phyloP scores from a whole-genome alignment of 2,797 vertebrate genomes.

The Xiphorhynchus erythropygius region DNA sequence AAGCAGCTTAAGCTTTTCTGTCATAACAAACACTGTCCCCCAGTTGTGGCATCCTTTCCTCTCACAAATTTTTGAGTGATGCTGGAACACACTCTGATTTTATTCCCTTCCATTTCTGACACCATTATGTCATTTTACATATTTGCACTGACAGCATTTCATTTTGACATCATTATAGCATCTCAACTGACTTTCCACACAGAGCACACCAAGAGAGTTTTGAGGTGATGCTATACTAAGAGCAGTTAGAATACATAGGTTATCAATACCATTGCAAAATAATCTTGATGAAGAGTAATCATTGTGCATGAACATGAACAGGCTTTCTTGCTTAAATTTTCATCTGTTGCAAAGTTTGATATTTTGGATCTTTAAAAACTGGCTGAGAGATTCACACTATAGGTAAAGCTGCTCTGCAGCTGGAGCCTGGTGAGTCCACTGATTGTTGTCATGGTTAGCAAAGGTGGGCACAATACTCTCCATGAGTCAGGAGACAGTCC shows the following conservation, averaged over 20 bases:
- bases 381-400: neutral
- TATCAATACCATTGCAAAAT: neutral
- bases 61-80: slow-evolving; percentile 68
- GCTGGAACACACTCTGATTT: slow-evolving; percentile 69
- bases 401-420: neutral
- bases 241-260: slow-evolving; percentile 37
- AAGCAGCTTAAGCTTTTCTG: slow-evolving; percentile 67
- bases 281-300: neutral
- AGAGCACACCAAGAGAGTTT: slow-evolving; percentile 20
- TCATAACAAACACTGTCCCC: slow-evolving; percentile 75
- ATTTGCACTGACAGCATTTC: slow-evolving; percentile 75
- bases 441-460: fast-evolving
- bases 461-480: neutral
- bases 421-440: neutral
- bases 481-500: neutral
- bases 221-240: slow-evolving; percentile 47
- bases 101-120: slow-evolving; percentile 76
- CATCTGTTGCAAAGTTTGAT: neutral
- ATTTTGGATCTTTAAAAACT: neutral
- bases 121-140: slow-evolving; percentile 69
- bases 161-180: slow-evolving; percentile 71
- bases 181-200: slow-evolving; percentile 60
- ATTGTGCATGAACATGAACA: neutral
- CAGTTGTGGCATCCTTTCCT: slow-evolving; percentile 58
- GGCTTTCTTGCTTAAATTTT: neutral